Percentiles rank a stretch among this genome's conserved stretches.
These are phyloP conservation scores for Phyllopteryx taeniolatus DNA, from an alignment of 2,113 vertebrate species.

Conservation along the genomic window DNA sequence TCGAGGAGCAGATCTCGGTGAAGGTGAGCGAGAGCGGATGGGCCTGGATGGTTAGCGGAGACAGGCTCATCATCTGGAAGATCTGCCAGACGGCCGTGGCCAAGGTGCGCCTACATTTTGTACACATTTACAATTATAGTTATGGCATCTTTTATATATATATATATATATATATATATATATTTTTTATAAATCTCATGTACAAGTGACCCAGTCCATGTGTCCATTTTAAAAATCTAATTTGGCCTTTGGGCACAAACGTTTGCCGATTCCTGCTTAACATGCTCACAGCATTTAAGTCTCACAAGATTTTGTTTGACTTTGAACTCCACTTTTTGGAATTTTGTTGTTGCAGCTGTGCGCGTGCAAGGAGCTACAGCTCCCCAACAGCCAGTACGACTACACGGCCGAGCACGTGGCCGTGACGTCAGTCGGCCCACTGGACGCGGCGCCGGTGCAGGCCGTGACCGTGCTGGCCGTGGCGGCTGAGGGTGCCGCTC, in stretches of 20 bases:
- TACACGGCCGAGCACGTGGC: slow-evolving; percentile 82
- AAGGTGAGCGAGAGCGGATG: slow-evolving; percentile 87
- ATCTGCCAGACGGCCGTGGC: slow-evolving; percentile 83
- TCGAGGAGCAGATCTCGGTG: slow-evolving; percentile 81
- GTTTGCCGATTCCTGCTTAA: too few relatives aligned
- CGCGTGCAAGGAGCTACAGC: slow-evolving; percentile 91
- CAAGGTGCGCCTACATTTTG: slow-evolving; percentile 74
- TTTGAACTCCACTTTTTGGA: not conserved
- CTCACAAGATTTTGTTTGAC: too few relatives aligned
- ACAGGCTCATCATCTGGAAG: slow-evolving; percentile 91
- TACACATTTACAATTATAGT: not conserved
- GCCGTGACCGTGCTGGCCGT: slow-evolving; percentile 82
- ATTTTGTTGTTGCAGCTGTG: slow-evolving; percentile 73
- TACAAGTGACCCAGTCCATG: too few relatives aligned
- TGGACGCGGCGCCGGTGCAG: slow-evolving; percentile 77
- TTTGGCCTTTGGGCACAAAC: too few relatives aligned
- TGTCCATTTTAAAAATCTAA: too few relatives aligned
- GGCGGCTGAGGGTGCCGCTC: slow-evolving; percentile 80
- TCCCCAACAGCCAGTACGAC: slow-evolving; percentile 81
- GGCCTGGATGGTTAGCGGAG: slow-evolving; percentile 90
- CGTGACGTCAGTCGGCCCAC: slow-evolving; percentile 68
- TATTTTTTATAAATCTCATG: not conserved
- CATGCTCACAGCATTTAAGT: too few relatives aligned
- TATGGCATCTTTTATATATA: not conserved
- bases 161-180: not conserved